A percentile compares a stretch with the other conserved stretches of the same genome.
Evolutionary conservation across 2,888 invertebrate species (phyloP).

Genomic region (Leucophenga maculata): DNA sequence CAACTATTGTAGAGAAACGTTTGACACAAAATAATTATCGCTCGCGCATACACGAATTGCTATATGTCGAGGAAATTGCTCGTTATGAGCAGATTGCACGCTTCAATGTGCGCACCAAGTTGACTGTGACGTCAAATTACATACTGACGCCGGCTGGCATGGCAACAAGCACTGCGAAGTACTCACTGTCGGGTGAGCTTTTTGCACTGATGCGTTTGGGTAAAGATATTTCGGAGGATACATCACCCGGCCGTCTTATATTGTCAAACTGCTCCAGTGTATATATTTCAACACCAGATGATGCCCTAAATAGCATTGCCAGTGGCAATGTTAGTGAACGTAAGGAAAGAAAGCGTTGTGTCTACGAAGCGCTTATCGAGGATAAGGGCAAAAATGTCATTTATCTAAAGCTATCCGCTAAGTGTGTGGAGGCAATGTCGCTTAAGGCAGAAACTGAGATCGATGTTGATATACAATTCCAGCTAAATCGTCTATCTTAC

Average conservation of each 20-base stretch:
- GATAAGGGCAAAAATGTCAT: constrained; percentile 86
- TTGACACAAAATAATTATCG: constrained; percentile 81
- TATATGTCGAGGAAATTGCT: constrained; percentile 85
- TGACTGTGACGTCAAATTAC: constrained; percentile 79
- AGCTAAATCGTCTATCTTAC: constrained; percentile 84
- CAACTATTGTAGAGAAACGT: constrained; percentile 77
- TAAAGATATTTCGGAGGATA: constrained; percentile 86
- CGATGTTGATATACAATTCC: constrained; percentile 84
- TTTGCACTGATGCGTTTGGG: constrained; percentile 82
- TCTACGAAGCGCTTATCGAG: constrained; percentile 84
- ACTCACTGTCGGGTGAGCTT: constrained; percentile 82
- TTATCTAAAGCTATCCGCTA: constrained; percentile 80
- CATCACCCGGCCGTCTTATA: constrained; percentile 84
- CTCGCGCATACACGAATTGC: constrained; percentile 81
- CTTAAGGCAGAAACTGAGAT: constrained; percentile 78
- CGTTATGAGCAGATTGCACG: constrained; percentile 79
- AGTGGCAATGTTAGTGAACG: constrained; percentile 3
- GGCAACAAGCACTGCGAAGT: constrained; percentile 82
- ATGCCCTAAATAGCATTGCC: constrained; percentile 37
- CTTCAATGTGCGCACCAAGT: constrained; percentile 78
- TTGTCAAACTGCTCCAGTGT: constrained; percentile 83
- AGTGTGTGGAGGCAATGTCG: constrained; percentile 77
- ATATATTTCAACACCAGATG: constrained; percentile 74
- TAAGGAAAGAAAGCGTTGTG: constrained; percentile 69
- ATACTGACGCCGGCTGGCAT: constrained; percentile 80